A percentile compares a stretch with the other conserved stretches of the same genome.
Conservation (phyloP, 2,113 vertebrate genomes). For the Apistogramma diplotaenia region DNA sequence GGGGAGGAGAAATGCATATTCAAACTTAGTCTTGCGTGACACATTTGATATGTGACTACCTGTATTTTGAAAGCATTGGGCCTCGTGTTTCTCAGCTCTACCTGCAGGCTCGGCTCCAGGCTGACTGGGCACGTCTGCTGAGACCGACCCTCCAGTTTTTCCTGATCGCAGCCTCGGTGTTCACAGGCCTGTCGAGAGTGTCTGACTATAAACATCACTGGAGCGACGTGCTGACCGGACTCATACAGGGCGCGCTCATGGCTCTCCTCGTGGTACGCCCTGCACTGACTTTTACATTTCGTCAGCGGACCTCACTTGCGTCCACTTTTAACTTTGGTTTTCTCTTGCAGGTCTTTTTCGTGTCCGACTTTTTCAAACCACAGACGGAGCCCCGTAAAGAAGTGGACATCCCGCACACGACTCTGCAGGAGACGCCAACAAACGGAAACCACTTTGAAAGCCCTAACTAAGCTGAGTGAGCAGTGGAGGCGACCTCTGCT, state of each 20-base stretch:
- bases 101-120: slow-evolving; percentile 90
- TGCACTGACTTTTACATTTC: not conserved
- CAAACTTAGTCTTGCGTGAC: not conserved
- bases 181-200: slow-evolving; percentile 91
- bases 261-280: slow-evolving; percentile 88
- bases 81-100: slow-evolving; percentile 81
- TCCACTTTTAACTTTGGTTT: not conserved
- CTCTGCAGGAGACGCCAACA: slow-evolving; percentile 86
- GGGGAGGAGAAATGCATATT: not conserved
- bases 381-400: slow-evolving; percentile 72
- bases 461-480: slow-evolving; percentile 78
- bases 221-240: slow-evolving; percentile 92
- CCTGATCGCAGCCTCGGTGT: slow-evolving; percentile 86
- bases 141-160: slow-evolving; percentile 92
- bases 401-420: slow-evolving; percentile 83
- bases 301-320: not conserved
- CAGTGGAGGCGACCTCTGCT: slow-evolving; percentile 11
- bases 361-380: slow-evolving; percentile 94
- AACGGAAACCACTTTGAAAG: slow-evolving; percentile 88
- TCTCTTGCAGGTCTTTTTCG: slow-evolving; percentile 81
- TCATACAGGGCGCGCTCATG: slow-evolving; percentile 89
- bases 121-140: slow-evolving; percentile 89
- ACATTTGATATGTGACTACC: not conserved
- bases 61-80: not conserved
- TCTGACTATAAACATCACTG: slow-evolving; percentile 99